Evolutionary conservation across 2,113 vertebrate genomes (phyloP), one percentile per base, ranked within the genome.

Genomic region (Brachypteracias leptosomus): DNA sequence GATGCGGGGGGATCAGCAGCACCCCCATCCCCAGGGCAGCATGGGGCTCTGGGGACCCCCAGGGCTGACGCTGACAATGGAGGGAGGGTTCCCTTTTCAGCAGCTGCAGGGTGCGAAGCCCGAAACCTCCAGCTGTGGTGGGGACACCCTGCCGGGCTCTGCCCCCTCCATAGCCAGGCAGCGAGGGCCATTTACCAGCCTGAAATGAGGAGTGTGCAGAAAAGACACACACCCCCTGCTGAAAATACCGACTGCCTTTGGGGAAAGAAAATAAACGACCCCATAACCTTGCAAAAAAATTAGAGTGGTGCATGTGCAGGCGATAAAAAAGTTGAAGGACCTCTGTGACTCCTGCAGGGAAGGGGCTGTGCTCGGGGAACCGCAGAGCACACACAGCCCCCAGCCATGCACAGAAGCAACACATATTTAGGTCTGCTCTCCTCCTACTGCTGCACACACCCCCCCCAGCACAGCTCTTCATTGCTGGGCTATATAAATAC

Each of bases 11-110:
- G 77, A 88, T 65, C 78, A 62, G 35, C 0, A 3, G 29, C 71
- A 72, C 52, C 68, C 73, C n/a, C 47, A 87, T 89, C 76, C 72
- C 67, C 49, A 11, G 58, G 55, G 90, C 49, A 52, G 17, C 0
- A 1, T 3, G 3, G 72, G 58, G 65, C 70, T 89, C 42, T 5
- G 5, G 65, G 51, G 62, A 52, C 28, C 42, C n/a, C 49, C 3
- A 7, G 49, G 57, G 29, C 36, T 93, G 44, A 33, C 90, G 35
- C 12, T 0, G 0, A 7, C 10, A 0, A 10, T 1, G 4, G 47
- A 46, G 28, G 15, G 38, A 29, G 40, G 38, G 29, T n/a, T 81
- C 70, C 22, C 22, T 13, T 62, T 80, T 71, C 1, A 2, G 72
- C 52, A 77, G 18, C 42, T 71, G 31, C 4, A 2, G 31, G 25